Conservation (phyloP, 2,113 vertebrate species). For the Corythornis vintsioides region DNA sequence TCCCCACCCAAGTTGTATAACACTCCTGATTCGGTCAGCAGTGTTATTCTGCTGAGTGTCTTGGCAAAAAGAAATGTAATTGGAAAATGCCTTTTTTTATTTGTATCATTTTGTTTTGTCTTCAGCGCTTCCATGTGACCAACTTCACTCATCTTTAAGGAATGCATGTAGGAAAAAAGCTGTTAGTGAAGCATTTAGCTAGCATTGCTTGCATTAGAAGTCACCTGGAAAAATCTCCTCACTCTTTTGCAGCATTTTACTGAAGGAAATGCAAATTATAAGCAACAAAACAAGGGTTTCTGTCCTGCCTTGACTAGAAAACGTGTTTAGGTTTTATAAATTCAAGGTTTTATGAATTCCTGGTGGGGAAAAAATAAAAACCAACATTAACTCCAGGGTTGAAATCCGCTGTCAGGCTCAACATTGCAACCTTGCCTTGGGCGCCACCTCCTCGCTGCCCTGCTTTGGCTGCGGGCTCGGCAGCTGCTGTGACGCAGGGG, state of each 20-base stretch:
- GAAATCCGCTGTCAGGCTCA: rapidly evolving
- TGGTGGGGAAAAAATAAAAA: no score
- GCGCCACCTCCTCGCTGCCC: rapidly evolving
- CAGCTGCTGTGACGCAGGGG: rapidly evolving
- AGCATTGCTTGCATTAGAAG: not conserved
- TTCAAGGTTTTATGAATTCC: not conserved
- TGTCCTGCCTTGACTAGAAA: not conserved
- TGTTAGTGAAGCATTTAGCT: not conserved
- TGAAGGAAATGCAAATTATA: not conserved
- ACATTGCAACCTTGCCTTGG: rapidly evolving
- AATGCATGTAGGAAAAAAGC: not conserved
- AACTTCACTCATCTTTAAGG: constrained; percentile 35
- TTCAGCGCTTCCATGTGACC: constrained; percentile 53
- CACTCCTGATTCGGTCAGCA: not conserved
- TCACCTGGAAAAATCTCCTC: not conserved
- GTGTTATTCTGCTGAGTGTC: not conserved
- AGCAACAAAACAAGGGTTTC: rapidly evolving
- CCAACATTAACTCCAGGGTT: not conserved
- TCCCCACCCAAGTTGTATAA: not conserved
- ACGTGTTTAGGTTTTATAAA: not conserved
- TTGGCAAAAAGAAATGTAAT: not conserved
- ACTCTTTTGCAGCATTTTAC: not conserved
- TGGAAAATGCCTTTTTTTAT: not conserved
- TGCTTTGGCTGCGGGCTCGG: rapidly evolving
- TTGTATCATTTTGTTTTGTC: not conserved